Evolutionary conservation across 2,797 vertebrate genomes (phyloP).

Genomic region (Myotis findleyi): DNA sequence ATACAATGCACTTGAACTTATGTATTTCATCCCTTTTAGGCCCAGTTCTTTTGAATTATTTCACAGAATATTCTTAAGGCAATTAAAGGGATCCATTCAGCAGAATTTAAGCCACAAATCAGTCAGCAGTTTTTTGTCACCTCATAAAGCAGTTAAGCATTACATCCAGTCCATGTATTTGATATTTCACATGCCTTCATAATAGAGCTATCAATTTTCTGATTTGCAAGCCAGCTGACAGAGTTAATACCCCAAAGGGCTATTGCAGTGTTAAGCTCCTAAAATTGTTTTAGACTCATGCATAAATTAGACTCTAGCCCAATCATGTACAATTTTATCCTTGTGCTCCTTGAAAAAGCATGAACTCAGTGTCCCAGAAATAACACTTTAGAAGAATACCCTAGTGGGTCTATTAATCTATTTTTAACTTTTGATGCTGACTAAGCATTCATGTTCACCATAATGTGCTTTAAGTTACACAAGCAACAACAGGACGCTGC

Average conservation of each 20-base stretch:
- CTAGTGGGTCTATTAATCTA: background rate
- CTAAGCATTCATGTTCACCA: background rate
- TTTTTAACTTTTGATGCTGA: conserved; percentile 15
- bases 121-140: conserved; percentile 71
- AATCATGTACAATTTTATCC: conserved; percentile 66
- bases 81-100: conserved; percentile 71
- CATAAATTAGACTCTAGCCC: conserved; percentile 69
- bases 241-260: conserved; percentile 74
- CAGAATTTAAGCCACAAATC: conserved; percentile 81
- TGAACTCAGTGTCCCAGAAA: conserved; percentile 52
- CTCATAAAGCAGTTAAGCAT: conserved; percentile 80
- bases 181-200: conserved; percentile 76
- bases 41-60: conserved; percentile 67
- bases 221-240: conserved; percentile 80
- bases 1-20: conserved; percentile 32
- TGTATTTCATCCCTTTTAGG: conserved; percentile 60
- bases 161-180: conserved; percentile 72
- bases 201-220: conserved; percentile 80
- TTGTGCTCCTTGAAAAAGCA: conserved; percentile 65
- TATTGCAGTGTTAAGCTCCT: conserved; percentile 73
- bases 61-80: conserved; percentile 65
- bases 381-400: conserved; percentile 27
- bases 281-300: conserved; percentile 81
- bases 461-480: background rate
- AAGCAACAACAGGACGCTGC: background rate